Base-by-base conservation (phyloP, 2,797 vertebrate species). In the Coendou prehensilis region DNA sequence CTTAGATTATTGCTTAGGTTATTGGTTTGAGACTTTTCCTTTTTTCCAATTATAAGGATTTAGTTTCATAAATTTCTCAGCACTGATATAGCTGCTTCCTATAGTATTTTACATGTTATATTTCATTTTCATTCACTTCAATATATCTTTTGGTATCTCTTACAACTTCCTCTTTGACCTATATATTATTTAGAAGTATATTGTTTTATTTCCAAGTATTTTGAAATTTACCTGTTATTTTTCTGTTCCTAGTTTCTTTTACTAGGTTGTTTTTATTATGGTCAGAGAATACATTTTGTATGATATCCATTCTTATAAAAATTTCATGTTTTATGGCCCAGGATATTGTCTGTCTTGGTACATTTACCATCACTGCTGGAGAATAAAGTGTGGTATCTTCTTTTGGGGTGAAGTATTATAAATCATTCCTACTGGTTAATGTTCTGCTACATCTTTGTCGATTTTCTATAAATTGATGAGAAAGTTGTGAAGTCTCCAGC, bases 71-170 rank as follows among this genome's bases (percentile, higher is more conserved):
- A 71, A 61, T 91, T 83, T 87, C 37, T 69, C 52, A 87, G 54
- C 37, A 61, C 41, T 81, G 78, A 61, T 61, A 37, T 81, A 87
- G 63, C 83, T 81, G 63, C 50, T 81, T 90, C 28, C 52, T 52
- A 15, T 28, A 83, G n/a, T 61, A 61, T 75, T 73, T 91, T 73
- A 14, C 47, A 73, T 83, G 33, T 28, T 52, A 23, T 2, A 37
- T 50, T 83, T 91, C 67, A 83, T 61, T 83, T 91, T 91, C 54
- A 50, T 82, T 83, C 54, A 91, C 37, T 82, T 83, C 67, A 59
- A 33, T 59, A 59, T 82, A 17, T 79, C 23, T 81, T 71, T 59
- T 80, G 18, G 23, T 67, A 41, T 73, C 22, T 91, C 41, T 56
- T 71, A 22, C 26, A 30, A 82, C 69, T 76, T 59, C 26, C 18